Conservation (phyloP, 2,888 invertebrate species). For the Leptinotarsa haldemani region DNA sequence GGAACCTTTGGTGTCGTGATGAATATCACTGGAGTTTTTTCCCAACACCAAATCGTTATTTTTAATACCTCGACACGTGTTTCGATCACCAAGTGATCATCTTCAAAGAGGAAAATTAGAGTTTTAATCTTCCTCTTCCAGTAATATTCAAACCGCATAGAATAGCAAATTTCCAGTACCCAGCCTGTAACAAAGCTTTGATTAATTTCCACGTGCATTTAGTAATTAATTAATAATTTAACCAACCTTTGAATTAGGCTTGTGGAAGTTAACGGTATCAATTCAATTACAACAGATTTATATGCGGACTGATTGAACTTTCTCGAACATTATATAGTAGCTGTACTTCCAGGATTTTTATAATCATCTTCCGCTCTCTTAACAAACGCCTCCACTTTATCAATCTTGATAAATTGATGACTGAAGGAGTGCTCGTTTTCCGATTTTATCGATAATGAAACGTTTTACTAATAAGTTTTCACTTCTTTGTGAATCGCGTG, state of each 20-base stretch:
- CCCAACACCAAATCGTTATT: no score
- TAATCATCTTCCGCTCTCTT: conserved; percentile 2
- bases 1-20: no score
- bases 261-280: background rate
- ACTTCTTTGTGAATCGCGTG: background rate
- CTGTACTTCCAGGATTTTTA: background rate
- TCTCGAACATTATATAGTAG: background rate
- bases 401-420: conserved; percentile 24
- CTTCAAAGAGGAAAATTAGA: no score
- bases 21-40: no score
- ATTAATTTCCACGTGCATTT: background rate
- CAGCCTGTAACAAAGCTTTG: background rate
- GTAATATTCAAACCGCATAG: no score
- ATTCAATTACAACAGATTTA: conserved; percentile 1
- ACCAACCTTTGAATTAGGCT: background rate
- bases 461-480: conserved; percentile 31
- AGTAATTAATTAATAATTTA: background rate
- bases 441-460: conserved; percentile 31
- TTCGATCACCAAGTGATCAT: no score
- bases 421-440: conserved; percentile 33
- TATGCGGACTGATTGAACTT: background rate
- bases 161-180: background rate
- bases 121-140: no score
- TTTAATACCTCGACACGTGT: no score
- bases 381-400: conserved; percentile 15